Evolutionary conservation across 1,140 invertebrate genomes (phyloP).

Genomic region (Musca vetustissima): DNA sequence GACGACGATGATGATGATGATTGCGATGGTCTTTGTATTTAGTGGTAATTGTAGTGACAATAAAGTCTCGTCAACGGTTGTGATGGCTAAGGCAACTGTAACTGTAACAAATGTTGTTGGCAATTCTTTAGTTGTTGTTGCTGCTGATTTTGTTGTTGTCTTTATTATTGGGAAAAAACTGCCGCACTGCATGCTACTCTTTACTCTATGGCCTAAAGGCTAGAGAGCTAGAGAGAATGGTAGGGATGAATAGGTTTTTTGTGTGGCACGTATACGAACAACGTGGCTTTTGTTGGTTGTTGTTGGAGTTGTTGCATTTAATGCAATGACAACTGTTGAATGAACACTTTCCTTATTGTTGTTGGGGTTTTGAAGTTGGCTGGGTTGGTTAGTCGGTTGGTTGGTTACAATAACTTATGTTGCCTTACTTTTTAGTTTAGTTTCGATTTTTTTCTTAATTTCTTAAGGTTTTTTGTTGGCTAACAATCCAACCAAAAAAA

Average conservation of each 20-base stretch:
- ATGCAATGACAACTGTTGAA: slow-evolving; percentile 21
- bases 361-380: background rate
- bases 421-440: background rate
- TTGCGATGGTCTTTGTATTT: slow-evolving; percentile 20
- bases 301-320: background rate
- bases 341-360: slow-evolving; percentile 11
- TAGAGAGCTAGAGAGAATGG: background rate
- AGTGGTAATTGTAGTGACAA: slow-evolving; percentile 14
- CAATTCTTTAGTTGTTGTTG: slow-evolving; percentile 14
- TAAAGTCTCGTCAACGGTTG: slow-evolving; percentile 16
- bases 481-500: background rate
- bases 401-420: background rate
- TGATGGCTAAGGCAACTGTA: slow-evolving; percentile 3
- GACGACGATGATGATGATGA: background rate
- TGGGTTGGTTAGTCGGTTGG: background rate
- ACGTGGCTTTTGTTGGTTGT: no score
- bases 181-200: slow-evolving; percentile 12
- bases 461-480: background rate
- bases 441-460: slow-evolving; percentile 15
- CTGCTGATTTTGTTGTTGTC: no score
- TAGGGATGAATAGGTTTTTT: no score
- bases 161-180: background rate
- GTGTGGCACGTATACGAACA: no score
- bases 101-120: slow-evolving; percentile 25
- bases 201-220: no score